phyloP scores from a whole-genome alignment of 1,140 invertebrate genomes.

The Rhizoglyphus robini region DNA sequence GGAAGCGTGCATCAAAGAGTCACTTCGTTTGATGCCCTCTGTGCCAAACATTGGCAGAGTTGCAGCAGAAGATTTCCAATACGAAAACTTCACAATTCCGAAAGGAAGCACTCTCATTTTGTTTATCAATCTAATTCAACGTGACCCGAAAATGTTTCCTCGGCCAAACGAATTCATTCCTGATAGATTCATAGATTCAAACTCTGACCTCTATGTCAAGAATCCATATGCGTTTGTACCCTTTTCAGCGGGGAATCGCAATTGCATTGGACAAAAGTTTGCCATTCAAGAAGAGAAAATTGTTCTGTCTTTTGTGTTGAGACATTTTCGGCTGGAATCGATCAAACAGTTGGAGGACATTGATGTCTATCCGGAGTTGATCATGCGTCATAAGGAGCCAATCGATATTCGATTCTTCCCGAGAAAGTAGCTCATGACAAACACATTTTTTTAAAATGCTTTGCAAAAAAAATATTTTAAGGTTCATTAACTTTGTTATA shows the following conservation, averaged over 20 bases:
- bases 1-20: constrained; percentile 50
- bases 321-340: neutral
- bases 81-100: constrained; percentile 40
- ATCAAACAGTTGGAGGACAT: neutral
- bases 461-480: neutral
- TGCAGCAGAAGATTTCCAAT: constrained; percentile 35
- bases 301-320: constrained; percentile 36
- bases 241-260: constrained; percentile 34
- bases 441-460: neutral
- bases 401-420: neutral
- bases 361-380: neutral
- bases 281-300: constrained; percentile 42
- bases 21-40: constrained; percentile 36
- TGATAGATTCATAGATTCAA: constrained; percentile 34
- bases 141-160: constrained; percentile 34
- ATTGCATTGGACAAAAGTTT: constrained; percentile 33
- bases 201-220: constrained; percentile 24
- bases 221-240: constrained; percentile 32
- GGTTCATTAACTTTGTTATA: no score
- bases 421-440: neutral
- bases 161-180: constrained; percentile 44
- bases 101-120: constrained; percentile 34
- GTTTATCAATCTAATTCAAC: constrained; percentile 29
- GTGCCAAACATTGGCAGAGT: constrained; percentile 41
- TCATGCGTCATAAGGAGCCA: neutral